Conservation (phyloP, 2,888 invertebrate genomes). For the Clivina fossor region DNA sequence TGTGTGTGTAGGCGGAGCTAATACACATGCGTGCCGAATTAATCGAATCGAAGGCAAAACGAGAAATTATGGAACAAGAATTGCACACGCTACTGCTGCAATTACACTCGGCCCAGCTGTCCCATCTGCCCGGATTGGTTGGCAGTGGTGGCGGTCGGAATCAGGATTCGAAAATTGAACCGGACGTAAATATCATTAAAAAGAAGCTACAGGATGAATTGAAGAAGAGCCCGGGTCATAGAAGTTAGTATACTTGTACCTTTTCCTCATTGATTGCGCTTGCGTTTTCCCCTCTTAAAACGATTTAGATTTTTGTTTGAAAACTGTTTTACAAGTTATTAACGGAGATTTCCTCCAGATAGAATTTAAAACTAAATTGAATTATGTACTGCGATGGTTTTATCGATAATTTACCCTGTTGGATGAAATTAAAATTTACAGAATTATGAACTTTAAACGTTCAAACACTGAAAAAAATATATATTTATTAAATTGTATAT, state of each 20-base stretch:
- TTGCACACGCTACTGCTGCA: constrained; percentile 63
- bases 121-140: constrained; percentile 54
- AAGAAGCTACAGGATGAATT: constrained; percentile 53
- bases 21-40: constrained; percentile 74
- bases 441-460: no score
- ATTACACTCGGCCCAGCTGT: constrained; percentile 61
- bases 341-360: no score
- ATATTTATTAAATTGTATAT: no score
- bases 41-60: constrained; percentile 67
- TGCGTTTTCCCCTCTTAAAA: no score
- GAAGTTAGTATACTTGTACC: constrained; percentile 40
- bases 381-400: no score
- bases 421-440: no score
- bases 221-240: constrained; percentile 51
- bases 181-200: constrained; percentile 52
- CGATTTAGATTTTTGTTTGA: no score
- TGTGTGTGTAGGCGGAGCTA: constrained; percentile 79
- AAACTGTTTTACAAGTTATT: no score
- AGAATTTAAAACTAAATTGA: no score
- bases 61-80: constrained; percentile 63
- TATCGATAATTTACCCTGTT: no score
- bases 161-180: constrained; percentile 50
- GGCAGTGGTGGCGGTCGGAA: constrained; percentile 49
- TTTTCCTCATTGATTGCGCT: background rate
- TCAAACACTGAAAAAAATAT: no score